These are phyloP conservation scores for Drosophila neocordata DNA, from an alignment of 1,140 invertebrate species.

Conservation along the genomic window DNA sequence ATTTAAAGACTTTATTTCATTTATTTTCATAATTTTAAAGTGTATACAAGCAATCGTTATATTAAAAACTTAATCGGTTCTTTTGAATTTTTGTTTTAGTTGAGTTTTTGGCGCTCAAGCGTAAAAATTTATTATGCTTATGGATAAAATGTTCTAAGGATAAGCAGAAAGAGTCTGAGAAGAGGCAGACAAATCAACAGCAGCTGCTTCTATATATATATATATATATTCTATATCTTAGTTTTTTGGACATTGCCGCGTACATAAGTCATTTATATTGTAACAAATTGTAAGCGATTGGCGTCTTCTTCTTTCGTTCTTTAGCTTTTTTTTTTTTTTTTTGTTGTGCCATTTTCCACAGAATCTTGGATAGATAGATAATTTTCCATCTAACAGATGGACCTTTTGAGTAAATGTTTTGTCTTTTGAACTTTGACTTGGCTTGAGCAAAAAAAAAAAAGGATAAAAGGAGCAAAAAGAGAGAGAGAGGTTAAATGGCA, in stretches of 20 bases:
- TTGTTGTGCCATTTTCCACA: constrained; percentile 49
- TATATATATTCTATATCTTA: not conserved
- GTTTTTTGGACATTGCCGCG: constrained; percentile 42
- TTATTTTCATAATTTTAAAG: too few relatives aligned
- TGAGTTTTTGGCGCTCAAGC: constrained; percentile 66
- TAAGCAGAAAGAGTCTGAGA: constrained; percentile 11
- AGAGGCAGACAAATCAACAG: constrained; percentile 43
- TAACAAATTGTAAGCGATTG: constrained; percentile 79
- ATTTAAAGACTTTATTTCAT: too few relatives aligned
- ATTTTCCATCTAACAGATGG: constrained; percentile 50
- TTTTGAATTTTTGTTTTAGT: constrained; percentile 10
- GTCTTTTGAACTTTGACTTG: constrained; percentile 61
- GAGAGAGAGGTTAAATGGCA: constrained; percentile 56
- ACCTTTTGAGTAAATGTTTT: constrained; percentile 66
- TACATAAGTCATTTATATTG: constrained; percentile 81
- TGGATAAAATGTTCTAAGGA: constrained; percentile 47
- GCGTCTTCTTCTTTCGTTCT: constrained; percentile 54
- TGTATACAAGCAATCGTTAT: not conserved
- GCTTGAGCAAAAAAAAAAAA: not conserved
- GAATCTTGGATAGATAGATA: not conserved
- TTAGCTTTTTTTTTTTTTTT: constrained; percentile 31
- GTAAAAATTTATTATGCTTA: constrained; percentile 82
- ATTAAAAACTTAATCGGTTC: not conserved
- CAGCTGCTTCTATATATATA: constrained; percentile 53
- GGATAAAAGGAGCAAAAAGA: not conserved